These are phyloP conservation scores for Uromys caudimaculatus DNA, from an alignment of 2,797 vertebrate genomes.

Conservation along the genomic window DNA sequence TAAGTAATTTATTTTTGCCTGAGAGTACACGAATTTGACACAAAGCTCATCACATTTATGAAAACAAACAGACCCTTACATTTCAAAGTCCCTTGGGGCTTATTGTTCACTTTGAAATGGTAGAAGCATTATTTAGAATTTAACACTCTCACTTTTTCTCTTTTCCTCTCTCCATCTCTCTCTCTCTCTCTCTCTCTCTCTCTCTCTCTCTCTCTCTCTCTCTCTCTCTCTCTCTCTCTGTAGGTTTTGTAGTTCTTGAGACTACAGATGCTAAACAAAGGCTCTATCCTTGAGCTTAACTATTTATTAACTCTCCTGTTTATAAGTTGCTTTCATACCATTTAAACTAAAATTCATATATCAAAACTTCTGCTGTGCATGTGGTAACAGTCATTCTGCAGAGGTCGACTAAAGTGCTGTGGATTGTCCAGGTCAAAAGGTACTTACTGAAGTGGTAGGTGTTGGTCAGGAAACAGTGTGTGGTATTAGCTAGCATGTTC, in stretches of 20 bases:
- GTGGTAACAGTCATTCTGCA: not conserved
- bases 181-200: not conserved
- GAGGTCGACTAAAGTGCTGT: not conserved
- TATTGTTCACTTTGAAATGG: conserved; percentile 68
- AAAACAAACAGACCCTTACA: conserved; percentile 37
- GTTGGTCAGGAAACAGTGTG: not conserved
- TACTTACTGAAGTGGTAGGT: not conserved
- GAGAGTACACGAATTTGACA: conserved; percentile 7
- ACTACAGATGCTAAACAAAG: not conserved
- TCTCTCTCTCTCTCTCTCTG: not conserved
- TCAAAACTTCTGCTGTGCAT: not conserved
- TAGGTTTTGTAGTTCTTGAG: not conserved
- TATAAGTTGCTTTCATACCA: conserved; percentile 40
- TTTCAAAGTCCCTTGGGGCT: conserved; percentile 79
- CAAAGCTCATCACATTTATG: conserved; percentile 15
- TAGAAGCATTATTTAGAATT: conserved; percentile 45
- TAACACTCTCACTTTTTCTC: not conserved
- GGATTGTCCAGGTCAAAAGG: not conserved
- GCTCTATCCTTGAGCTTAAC: not conserved
- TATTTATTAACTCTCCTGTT: conserved; percentile 60
- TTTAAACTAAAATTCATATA: conserved; percentile 52
- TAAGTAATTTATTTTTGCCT: conserved; percentile 66
- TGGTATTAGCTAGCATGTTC: not conserved
- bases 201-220: not conserved
- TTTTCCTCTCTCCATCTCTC: not conserved